Base-by-base conservation (phyloP, 2,888 invertebrate species). In the Drosophila conformis region DNA sequence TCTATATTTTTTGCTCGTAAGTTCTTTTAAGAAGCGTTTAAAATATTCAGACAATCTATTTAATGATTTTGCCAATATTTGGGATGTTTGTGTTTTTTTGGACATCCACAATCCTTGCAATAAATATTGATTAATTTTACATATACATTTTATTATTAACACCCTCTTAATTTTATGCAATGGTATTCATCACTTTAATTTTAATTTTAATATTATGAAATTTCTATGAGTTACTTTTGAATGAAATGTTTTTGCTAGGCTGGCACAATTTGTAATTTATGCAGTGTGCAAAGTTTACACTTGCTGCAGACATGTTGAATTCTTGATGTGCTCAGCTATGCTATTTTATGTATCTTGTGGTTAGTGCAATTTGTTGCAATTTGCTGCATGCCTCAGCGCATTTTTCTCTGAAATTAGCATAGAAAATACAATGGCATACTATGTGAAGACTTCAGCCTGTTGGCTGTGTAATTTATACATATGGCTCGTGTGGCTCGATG, bases 301-400 rank as follows among this genome's bases (percentile, higher is more conserved):
- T 69, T 64, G 35, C 60, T 48, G 61, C 61, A 62, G 64, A 69
- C 54, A 61, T 78, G 60, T 74, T 63, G 74, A 52, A 77, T 77
- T 62, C 59, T 40, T 57, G 29, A 31, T 31, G 42, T 42, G 29
- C 57, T 64, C 21, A 21, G 64, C 48, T 64, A 38, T 69, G 63
- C 49, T 58, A 36, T 60, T 76, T 35, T 40, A 54, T 72, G 62
- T 49, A 58, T 69, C 25, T 60, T 78, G 80, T 76, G 78, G 78
- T 73, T 46, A 66, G 35, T 60, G 68, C 78, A 69, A 65, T 77
- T 69, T 85, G 80, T 85, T 75, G 33, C 38, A 56, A 29, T 48
- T 49, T 57, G 54, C 52, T 58, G 69, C 70, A 71, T 85, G 73
- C 69, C 76, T 83, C 82, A 87, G 82, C 87, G 76, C 35, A 58